Percentiles rank a stretch among this genome's conserved stretches.
phyloP scores from a whole-genome alignment of 1,140 invertebrate species.

The Cydia splendana region DNA sequence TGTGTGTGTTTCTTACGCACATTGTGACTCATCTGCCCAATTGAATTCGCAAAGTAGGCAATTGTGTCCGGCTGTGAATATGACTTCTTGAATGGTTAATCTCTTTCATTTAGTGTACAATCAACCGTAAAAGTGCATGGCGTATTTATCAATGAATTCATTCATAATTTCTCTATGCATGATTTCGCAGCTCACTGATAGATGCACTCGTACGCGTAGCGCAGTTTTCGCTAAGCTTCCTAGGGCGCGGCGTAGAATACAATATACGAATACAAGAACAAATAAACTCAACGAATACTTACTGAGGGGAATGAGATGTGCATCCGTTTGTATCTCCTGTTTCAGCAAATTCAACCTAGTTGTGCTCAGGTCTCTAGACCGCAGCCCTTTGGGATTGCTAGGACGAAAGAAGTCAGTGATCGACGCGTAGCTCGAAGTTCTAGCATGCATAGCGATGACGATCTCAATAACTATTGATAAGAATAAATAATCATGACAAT shows the following conservation, averaged over 20 bases:
- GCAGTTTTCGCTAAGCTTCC: too few relatives aligned
- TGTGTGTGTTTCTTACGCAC: too few relatives aligned
- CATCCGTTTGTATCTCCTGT: constrained; percentile 67
- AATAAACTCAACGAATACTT: constrained; percentile 41
- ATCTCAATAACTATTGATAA: background rate
- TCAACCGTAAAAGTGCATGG: too few relatives aligned
- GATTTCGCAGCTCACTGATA: too few relatives aligned
- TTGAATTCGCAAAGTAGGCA: too few relatives aligned
- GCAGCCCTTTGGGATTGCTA: constrained; percentile 57
- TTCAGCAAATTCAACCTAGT: constrained; percentile 62
- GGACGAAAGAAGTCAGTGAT: constrained; percentile 68
- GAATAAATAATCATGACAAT: constrained; percentile 1
- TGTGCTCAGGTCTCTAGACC: constrained; percentile 60
- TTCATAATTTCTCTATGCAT: too few relatives aligned
- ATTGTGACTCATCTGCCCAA: too few relatives aligned
- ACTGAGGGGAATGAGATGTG: constrained; percentile 64
- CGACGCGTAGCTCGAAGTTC: constrained; percentile 56
- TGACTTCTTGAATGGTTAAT: too few relatives aligned
- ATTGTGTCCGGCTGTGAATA: too few relatives aligned
- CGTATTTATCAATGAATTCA: too few relatives aligned
- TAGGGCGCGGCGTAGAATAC: background rate
- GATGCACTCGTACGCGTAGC: too few relatives aligned
- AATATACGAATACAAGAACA: background rate
- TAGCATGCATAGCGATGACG: constrained; percentile 49
- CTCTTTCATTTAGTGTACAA: too few relatives aligned